Conservation (phyloP, 2,113 vertebrate species). For the Sylvia atricapilla region DNA sequence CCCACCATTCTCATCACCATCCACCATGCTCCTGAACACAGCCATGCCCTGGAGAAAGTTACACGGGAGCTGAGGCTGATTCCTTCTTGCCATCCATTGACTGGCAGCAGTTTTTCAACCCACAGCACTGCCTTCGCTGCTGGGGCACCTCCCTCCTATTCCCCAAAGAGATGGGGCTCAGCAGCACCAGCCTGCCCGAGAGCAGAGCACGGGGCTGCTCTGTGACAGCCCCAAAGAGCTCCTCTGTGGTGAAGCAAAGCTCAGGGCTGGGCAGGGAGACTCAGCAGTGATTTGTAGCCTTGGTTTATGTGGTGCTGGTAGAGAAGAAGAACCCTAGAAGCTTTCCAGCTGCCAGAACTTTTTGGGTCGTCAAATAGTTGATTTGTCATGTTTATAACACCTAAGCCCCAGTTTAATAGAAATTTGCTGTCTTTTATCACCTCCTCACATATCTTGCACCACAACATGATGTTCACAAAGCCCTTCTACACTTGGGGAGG, state of each 20-base stretch:
- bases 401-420: not conserved
- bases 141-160: not conserved
- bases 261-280: not conserved
- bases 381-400: not conserved
- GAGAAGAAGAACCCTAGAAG: not conserved
- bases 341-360: not conserved
- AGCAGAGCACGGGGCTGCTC: not conserved
- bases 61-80: not conserved
- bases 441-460: not conserved
- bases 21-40: not conserved
- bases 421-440: not conserved
- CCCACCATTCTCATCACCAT: not conserved
- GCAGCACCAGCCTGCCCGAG: not conserved
- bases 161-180: not conserved
- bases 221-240: not conserved
- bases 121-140: not conserved
- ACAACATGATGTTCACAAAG: rapidly evolving
- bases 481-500: not conserved
- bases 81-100: not conserved
- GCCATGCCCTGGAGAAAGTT: not conserved
- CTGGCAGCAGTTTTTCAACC: not conserved
- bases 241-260: not conserved
- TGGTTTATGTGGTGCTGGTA: not conserved
- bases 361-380: not conserved
- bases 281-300: not conserved